These are phyloP conservation scores for Hystrix cristata DNA, from an alignment of 2,113 vertebrate species.

Conservation along the genomic window DNA sequence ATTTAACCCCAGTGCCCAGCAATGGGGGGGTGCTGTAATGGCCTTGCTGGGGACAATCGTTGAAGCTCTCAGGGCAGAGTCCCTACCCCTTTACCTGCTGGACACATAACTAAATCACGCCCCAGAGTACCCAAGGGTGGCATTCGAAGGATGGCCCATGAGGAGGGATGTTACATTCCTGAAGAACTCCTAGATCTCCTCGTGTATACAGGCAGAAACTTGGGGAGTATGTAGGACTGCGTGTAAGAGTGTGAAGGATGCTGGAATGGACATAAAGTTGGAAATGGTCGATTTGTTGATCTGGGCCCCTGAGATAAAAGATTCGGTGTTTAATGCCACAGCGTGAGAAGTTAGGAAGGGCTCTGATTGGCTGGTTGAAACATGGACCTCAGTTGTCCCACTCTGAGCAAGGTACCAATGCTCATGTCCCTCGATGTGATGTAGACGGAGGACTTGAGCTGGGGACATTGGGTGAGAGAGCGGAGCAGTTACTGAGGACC, in stretches of 20 bases:
- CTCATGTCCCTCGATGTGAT: background rate
- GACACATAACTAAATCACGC: no score
- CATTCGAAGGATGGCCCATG: background rate
- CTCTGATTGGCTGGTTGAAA: background rate
- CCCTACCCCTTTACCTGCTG: background rate
- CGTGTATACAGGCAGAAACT: background rate
- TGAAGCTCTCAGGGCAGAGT: background rate
- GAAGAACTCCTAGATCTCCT: background rate
- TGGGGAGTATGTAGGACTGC: background rate
- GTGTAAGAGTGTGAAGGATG: background rate
- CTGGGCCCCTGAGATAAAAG: background rate
- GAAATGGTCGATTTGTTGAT: background rate
- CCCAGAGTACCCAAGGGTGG: background rate
- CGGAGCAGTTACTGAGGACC: background rate
- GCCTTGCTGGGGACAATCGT: background rate
- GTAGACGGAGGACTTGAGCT: background rate
- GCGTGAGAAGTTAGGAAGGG: background rate
- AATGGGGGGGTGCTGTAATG: no score
- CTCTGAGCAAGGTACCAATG: background rate
- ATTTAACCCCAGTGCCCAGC: no score
- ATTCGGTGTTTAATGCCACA: background rate
- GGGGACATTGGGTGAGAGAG: background rate
- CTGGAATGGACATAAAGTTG: background rate
- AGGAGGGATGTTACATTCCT: accelerated
- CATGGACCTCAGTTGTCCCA: background rate